A percentile compares a stretch with the other conserved stretches of the same genome.
phyloP scores from a whole-genome alignment of 2,113 vertebrate species.

The Esox niger region DNA sequence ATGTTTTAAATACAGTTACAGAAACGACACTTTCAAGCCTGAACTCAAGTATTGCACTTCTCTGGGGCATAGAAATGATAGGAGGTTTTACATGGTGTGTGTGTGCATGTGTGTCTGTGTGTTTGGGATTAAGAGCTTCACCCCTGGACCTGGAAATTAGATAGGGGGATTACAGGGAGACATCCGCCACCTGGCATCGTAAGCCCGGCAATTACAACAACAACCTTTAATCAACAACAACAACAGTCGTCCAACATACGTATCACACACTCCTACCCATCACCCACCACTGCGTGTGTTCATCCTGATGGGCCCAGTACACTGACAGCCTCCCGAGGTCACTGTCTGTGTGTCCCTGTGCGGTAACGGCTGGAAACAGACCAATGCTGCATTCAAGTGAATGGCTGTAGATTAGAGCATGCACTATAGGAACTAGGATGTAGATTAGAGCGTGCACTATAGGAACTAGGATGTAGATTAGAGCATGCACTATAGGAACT shows the following conservation, averaged over 20 bases:
- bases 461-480: no score
- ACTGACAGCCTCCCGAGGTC: constrained; percentile 36
- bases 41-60: no score
- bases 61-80: no score
- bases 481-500: no score
- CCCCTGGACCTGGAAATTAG: constrained; percentile 71
- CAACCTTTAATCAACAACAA: constrained; percentile 73
- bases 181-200: constrained; percentile 73
- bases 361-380: not conserved
- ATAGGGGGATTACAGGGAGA: constrained; percentile 69
- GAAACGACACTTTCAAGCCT: no score
- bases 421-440: no score
- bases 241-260: constrained; percentile 41
- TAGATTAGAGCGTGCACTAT: no score
- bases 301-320: constrained; percentile 15
- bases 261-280: constrained; percentile 52
- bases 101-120: constrained; percentile 11
- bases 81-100: no score
- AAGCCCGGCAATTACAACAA: constrained; percentile 69
- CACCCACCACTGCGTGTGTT: not conserved
- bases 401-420: no score
- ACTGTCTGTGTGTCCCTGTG: constrained; percentile 23
- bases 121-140: constrained; percentile 73
- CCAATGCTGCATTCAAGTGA: no score
- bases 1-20: no score